phyloP scores from a whole-genome alignment of 2,113 vertebrate species.

The Trinectes maculatus region DNA sequence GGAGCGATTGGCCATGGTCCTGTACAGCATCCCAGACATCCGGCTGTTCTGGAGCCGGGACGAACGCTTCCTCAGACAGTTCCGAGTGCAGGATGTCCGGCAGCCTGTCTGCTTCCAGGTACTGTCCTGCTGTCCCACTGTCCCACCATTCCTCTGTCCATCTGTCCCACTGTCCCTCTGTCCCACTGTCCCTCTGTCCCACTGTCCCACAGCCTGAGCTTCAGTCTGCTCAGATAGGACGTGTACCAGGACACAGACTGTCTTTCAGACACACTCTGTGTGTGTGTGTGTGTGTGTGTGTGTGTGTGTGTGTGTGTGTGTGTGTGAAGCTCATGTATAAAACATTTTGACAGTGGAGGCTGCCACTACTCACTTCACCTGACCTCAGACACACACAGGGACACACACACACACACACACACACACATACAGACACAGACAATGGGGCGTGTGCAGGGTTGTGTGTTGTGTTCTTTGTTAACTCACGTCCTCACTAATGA shows the following conservation, averaged over 20 bases:
- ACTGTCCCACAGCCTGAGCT: too few relatives aligned
- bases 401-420: conserved; percentile 4
- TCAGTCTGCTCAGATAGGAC: too few relatives aligned
- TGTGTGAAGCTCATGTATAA: conserved; percentile 43
- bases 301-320: conserved; percentile 10
- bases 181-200: too few relatives aligned
- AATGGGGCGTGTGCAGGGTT: conserved; percentile 6
- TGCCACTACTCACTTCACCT: too few relatives aligned
- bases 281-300: too few relatives aligned
- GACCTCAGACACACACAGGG: neutral
- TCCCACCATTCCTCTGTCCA: too few relatives aligned
- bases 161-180: too few relatives aligned
- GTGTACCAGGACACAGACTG: too few relatives aligned
- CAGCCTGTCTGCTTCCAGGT: conserved; percentile 88
- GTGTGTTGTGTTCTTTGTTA: conserved; percentile 45
- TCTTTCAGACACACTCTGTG: too few relatives aligned
- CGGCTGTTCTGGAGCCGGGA: conserved; percentile 96
- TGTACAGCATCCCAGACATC: conserved; percentile 93
- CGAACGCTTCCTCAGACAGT: conserved; percentile 90
- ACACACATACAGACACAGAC: neutral
- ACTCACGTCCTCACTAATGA: conserved; percentile 43
- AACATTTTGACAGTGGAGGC: conserved; percentile 45
- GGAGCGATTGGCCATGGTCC: conserved; percentile 94
- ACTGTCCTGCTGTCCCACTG: too few relatives aligned
- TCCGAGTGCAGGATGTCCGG: conserved; percentile 83